Evolutionary conservation across 2,113 vertebrate genomes (phyloP), one percentile per base, ranked within the genome.

Genomic region (Cercopithecus mona): DNA sequence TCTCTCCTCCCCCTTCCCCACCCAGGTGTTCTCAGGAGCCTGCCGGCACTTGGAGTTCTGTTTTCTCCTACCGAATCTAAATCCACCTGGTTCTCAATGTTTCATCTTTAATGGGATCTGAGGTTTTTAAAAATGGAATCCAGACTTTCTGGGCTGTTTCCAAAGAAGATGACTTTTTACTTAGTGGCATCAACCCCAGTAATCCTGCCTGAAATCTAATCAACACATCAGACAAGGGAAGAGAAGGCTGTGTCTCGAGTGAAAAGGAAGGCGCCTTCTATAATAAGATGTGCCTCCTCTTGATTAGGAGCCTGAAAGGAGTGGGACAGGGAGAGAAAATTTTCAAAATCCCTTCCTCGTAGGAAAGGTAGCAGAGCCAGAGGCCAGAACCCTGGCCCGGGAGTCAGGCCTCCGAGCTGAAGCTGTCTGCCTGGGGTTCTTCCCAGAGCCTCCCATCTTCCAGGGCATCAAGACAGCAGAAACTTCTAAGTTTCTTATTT

Each of bases 161-260:
- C 98, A 88, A 88, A 97, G 93, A 68, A 97, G 94, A 93, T 91
- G 93, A 93, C 78, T 95, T 97, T 94, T 93, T 93, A 95, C 88
- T 97, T 95, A 97, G 95, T 93, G 94, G 93, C 79, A 95, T 97
- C 91, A 89, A 88, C 80, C 82, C 73, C 79, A 89, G 95, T 97
- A 91, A 97, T 97, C 94, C 82, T 96, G 95, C 97, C 78, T 97
- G 95, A 97, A 95, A 98, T 97, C 96, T 97, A 96, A 98, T 97
- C 97, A 97, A 81, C 94, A 76, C 75, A 97, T 95, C 91, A 96
- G 91, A 88, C 91, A 91, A 57, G 23, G 40, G 79, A 92, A 91
- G 78, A 95, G 94, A 96, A 97, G 57, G 64, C 35, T 94, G 30
- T 70, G 94, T 80, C 45, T 64, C 82, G 48, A 83, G 52, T 59